Percentiles rank a stretch among this genome's conserved stretches.
These are phyloP conservation scores for Castor canadensis DNA, from an alignment of 2,113 vertebrate species.

Conservation along the genomic window DNA sequence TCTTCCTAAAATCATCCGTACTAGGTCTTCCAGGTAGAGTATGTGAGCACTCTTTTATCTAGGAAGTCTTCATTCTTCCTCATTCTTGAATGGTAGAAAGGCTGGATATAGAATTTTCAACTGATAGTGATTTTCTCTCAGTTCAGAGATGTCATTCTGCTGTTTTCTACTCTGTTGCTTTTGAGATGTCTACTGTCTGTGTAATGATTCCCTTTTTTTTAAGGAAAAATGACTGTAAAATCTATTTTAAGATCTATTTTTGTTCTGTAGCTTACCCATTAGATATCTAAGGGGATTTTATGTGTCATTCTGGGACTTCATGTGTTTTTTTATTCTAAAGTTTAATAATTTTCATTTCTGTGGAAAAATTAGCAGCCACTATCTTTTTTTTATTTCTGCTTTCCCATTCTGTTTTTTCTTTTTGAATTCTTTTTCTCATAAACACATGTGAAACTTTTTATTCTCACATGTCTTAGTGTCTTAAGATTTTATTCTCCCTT, in stretches of 20 bases:
- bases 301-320: neutral
- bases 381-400: neutral
- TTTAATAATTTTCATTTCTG: neutral
- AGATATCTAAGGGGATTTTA: neutral
- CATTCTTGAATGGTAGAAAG: neutral
- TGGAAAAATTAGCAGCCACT: neutral
- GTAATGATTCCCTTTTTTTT: neutral
- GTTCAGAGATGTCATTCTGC: neutral
- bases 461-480: neutral
- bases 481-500: neutral
- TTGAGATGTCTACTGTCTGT: neutral
- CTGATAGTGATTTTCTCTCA: neutral
- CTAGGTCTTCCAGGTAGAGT: neutral
- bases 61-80: neutral
- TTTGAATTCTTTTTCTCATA: neutral
- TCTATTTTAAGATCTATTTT: neutral
- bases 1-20: neutral
- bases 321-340: neutral
- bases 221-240: neutral
- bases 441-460: neutral
- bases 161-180: neutral
- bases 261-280: neutral
- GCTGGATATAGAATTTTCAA: neutral
- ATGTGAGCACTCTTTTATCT: neutral
- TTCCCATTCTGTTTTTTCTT: neutral